Conservation (phyloP, 2,797 vertebrate species). For the Carduelis carduelis region DNA sequence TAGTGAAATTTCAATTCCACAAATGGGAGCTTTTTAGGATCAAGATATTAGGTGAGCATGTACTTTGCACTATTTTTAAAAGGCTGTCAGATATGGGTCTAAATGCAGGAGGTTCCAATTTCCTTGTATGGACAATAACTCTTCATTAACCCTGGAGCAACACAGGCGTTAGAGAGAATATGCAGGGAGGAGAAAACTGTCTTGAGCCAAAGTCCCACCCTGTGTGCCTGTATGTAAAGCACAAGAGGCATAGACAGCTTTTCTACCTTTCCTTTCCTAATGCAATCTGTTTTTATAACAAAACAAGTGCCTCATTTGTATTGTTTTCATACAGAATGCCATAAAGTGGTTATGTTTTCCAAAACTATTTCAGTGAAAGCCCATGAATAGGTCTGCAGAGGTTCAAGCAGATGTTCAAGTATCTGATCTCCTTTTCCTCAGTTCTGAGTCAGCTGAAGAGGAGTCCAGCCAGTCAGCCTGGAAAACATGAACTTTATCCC, state of each 20-base stretch:
- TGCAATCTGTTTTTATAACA: background rate
- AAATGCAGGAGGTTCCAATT: background rate
- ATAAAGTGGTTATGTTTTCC: background rate
- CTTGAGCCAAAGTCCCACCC: background rate
- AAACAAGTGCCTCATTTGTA: background rate
- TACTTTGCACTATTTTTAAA: background rate
- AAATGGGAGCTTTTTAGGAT: background rate
- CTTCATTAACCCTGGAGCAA: background rate
- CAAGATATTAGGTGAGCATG: background rate
- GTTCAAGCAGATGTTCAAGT: background rate
- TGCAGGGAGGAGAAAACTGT: background rate
- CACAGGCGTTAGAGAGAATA: background rate
- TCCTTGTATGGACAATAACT: background rate
- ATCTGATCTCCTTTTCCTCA: background rate
- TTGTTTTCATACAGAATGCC: background rate
- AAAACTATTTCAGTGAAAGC: background rate
- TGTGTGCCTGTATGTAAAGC: background rate
- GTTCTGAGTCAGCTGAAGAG: background rate
- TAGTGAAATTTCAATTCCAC: background rate
- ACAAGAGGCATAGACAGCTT: background rate
- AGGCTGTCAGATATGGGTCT: background rate
- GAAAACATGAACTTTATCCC: background rate
- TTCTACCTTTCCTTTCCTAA: background rate
- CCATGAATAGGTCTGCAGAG: background rate
- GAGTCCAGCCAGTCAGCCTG: background rate